Evolutionary conservation across 1,140 invertebrate species (phyloP).

Genomic region (Oncopodura yosiiana): DNA sequence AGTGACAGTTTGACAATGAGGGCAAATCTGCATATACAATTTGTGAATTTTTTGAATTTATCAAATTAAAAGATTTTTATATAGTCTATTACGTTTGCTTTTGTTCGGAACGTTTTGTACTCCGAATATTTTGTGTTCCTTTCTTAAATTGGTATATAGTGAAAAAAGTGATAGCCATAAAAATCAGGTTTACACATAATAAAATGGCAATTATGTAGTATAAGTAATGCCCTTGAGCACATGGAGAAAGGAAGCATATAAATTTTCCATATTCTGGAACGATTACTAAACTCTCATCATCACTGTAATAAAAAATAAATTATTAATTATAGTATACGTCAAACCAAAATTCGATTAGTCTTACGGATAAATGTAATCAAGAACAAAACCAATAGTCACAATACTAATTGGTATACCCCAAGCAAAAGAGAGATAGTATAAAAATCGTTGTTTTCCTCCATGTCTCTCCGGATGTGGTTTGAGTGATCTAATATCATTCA

Average conservation of each 20-base stretch:
- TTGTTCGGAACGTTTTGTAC: no score
- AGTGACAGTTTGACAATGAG: no score
- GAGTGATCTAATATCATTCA: background rate
- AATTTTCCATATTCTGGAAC: constrained; percentile 24
- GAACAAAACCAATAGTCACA: background rate
- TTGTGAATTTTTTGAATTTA: no score
- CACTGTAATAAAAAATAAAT: constrained; percentile 3
- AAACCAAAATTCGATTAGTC: background rate
- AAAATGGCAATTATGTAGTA: constrained; percentile 18
- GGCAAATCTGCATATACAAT: no score
- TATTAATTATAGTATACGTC: background rate
- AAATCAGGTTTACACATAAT: background rate
- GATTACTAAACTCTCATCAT: constrained; percentile 3
- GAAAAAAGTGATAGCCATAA: constrained; percentile 1
- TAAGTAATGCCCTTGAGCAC: constrained; percentile 15
- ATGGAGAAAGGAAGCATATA: constrained; percentile 17
- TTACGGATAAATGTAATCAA: constrained; percentile 7
- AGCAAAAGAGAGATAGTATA: background rate
- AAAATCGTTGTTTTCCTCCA: constrained; percentile 3
- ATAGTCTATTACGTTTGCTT: no score
- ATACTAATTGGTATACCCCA: constrained; percentile 6
- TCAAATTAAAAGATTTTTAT: no score
- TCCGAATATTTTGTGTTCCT: background rate
- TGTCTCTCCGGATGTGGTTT: background rate
- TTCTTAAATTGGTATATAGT: constrained; percentile 9